These are phyloP conservation scores for Aselliscus stoliczkanus DNA, from an alignment of 2,797 vertebrate species.

Conservation along the genomic window DNA sequence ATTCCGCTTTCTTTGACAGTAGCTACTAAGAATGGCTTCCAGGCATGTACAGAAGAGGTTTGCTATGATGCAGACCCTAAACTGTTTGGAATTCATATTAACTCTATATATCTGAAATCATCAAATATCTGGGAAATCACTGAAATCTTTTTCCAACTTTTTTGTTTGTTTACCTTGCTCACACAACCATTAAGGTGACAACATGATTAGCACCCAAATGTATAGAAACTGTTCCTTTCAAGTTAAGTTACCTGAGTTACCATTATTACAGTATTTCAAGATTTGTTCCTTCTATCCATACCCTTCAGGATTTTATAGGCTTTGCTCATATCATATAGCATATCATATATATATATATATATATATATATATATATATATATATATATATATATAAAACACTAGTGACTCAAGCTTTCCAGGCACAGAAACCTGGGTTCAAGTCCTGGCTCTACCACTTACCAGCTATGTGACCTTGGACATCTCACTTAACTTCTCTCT, in stretches of 20 bases:
- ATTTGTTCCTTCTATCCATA: not conserved
- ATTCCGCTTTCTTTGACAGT: not conserved
- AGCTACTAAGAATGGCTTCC: not conserved
- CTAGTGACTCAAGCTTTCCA: not conserved
- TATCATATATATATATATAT: too few relatives aligned
- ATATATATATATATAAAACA: too few relatives aligned
- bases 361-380: too few relatives aligned
- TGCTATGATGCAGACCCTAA: not conserved
- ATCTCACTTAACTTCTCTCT: not conserved
- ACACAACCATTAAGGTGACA: not conserved
- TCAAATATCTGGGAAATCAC: not conserved
- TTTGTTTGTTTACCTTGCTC: not conserved
- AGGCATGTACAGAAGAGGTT: not conserved
- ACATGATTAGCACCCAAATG: not conserved
- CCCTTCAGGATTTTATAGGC: not conserved
- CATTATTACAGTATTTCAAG: not conserved
- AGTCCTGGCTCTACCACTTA: not conserved
- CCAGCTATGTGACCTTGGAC: not conserved
- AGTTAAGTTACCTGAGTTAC: not conserved
- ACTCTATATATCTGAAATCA: not conserved
- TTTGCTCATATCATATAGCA: not conserved
- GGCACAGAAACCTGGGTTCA: not conserved
- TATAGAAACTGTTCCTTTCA: not conserved
- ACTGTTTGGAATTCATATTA: not conserved
- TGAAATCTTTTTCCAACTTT: not conserved